phyloP scores from a whole-genome alignment of 1,140 invertebrate genomes.

The Brachionus paranguensis region DNA sequence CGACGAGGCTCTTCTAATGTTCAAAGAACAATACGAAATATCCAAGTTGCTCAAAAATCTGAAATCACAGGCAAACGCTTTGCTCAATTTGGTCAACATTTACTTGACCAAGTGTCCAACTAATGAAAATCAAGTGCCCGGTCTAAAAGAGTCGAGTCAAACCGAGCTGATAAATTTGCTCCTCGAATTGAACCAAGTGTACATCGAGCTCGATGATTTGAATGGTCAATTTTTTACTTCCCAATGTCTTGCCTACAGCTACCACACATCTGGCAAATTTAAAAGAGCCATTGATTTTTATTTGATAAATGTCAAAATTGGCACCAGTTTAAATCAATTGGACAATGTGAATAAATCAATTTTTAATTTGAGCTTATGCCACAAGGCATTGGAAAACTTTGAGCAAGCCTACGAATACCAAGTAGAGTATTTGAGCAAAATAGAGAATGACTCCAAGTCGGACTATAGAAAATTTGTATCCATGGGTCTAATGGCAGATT shows the following conservation, averaged over 20 bases:
- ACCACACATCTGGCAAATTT: not conserved
- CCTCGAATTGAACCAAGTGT: not conserved
- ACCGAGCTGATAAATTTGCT: constrained; percentile 1
- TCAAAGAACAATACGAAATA: constrained; percentile 34
- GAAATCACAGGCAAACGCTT: constrained; percentile 22
- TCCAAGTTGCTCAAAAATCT: constrained; percentile 12
- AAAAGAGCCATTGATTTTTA: constrained; percentile 27
- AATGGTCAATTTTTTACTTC: constrained; percentile 37
- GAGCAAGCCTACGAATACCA: constrained; percentile 23
- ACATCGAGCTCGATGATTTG: not conserved
- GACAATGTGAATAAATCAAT: not conserved
- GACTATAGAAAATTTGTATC: not conserved
- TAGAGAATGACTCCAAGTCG: not conserved
- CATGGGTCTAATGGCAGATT: constrained; percentile 2
- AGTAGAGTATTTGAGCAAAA: not conserved
- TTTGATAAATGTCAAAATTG: not conserved
- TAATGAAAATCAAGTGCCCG: not conserved
- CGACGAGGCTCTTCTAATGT: constrained; percentile 36
- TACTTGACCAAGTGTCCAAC: not conserved
- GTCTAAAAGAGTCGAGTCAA: not conserved
- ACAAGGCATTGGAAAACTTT: not conserved
- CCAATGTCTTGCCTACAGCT: constrained; percentile 25
- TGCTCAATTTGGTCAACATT: constrained; percentile 35
- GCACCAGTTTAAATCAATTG: not conserved
- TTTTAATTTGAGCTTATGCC: not conserved